Evolutionary conservation across 2,888 invertebrate genomes (phyloP).

Genomic region (Andrena flavipes): DNA sequence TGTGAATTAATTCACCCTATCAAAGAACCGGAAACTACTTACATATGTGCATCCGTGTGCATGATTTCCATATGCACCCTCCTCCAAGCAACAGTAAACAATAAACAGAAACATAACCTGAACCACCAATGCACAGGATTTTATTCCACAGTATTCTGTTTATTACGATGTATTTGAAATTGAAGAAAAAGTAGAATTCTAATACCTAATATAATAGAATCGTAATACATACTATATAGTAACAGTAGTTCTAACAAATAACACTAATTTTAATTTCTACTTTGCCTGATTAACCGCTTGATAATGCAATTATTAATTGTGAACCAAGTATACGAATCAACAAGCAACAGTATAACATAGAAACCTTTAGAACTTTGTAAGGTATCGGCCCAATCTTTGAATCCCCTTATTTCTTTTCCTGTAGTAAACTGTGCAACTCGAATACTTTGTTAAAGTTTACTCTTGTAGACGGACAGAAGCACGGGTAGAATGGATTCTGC

Average conservation of each 20-base stretch:
- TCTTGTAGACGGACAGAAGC: conserved; percentile 72
- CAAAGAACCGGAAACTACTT: background rate
- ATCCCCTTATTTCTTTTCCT: background rate
- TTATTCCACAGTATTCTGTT: background rate
- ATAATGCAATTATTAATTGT: background rate
- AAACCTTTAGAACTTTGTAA: background rate
- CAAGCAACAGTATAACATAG: no score
- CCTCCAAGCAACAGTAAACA: conserved; percentile 51
- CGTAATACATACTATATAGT: background rate
- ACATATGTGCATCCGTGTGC: background rate
- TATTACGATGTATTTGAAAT: background rate
- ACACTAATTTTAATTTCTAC: background rate
- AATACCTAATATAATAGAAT: background rate
- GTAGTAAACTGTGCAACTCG: no score
- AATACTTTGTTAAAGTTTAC: background rate
- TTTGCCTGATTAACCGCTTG: background rate
- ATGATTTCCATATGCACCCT: background rate
- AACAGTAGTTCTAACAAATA: background rate
- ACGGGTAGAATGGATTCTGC: conserved; percentile 78
- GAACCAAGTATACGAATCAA: background rate
- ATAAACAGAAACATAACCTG: conserved; percentile 70
- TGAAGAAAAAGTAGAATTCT: background rate
- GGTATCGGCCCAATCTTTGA: background rate
- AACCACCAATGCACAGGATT: background rate
- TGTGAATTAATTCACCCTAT: no score